phyloP scores from a whole-genome alignment of 1,140 invertebrate genomes.

The Neuroterus valhalla region DNA sequence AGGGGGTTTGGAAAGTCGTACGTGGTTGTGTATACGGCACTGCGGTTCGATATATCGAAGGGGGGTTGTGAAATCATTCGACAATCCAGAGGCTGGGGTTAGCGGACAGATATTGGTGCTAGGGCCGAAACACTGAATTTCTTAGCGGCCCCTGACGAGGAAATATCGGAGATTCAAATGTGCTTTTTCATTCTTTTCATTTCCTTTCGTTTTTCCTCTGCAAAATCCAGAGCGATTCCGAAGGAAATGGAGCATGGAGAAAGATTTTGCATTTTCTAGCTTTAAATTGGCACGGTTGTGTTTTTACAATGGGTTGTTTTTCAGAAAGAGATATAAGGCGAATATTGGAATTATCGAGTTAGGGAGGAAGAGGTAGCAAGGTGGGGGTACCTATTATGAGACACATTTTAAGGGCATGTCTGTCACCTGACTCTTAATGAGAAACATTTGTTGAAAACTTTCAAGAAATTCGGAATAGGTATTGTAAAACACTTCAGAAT shows the following conservation, averaged over 20 bases:
- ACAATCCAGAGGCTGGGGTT: slow-evolving; percentile 23
- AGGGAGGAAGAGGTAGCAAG: too few relatives aligned
- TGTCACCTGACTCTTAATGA: too few relatives aligned
- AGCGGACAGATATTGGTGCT: slow-evolving; percentile 9
- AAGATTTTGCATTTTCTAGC: background rate
- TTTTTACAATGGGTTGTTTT: too few relatives aligned
- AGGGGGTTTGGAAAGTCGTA: slow-evolving; percentile 28
- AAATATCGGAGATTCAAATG: slow-evolving; percentile 25
- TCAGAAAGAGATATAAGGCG: too few relatives aligned
- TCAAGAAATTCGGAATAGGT: too few relatives aligned
- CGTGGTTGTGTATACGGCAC: slow-evolving; percentile 14
- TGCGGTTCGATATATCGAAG: slow-evolving; percentile 16
- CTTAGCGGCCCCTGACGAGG: slow-evolving; percentile 5
- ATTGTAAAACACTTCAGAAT: too few relatives aligned
- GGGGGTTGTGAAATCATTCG: slow-evolving; percentile 22
- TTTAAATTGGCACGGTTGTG: too few relatives aligned
- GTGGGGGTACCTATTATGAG: too few relatives aligned
- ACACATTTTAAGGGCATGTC: too few relatives aligned
- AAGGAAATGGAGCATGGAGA: background rate
- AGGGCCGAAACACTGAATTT: slow-evolving; percentile 18
- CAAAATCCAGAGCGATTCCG: slow-evolving; percentile 13
- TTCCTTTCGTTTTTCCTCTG: background rate
- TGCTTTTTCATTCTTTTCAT: slow-evolving; percentile 1
- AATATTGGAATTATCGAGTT: too few relatives aligned
- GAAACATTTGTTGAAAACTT: too few relatives aligned